Base-by-base conservation (phyloP, 2,797 vertebrate genomes). In the Hafferia zeledoni region DNA sequence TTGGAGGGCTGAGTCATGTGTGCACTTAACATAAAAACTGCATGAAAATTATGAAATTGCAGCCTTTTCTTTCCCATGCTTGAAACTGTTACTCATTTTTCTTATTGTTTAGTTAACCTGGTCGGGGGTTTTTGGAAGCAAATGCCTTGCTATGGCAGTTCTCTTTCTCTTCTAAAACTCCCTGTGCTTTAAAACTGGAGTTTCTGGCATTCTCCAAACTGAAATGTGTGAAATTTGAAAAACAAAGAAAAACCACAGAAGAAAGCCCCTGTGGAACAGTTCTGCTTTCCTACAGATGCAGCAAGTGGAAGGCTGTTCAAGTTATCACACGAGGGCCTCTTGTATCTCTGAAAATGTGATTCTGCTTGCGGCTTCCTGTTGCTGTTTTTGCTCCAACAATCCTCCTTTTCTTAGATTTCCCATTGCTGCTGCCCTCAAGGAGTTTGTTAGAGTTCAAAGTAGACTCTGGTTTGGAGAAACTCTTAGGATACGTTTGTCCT, bases 131-230 rank as follows among this genome's bases (percentile, higher is more conserved):
- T 70, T 85, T 89, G 64, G 61, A 89, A 92, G 67, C 41, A n/a
- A 22, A 37, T 82, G 0, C 13, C 47, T 65, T 87, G n/a, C 53
- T 16, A 0, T 44, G 37, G 33, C 33, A 68, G 30, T 70, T 83
- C 52, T 72, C 33, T 89, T 95, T 77, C 44, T 95, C 55, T 89
- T 92, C 70, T 74, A 55, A 94, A 87, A 47, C 43, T 78, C 49
- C n/a, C 13, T 59, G 17, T 52, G 20, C 87, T 92, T 23, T 77
- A 49, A 63, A 93, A 44, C 57, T 23, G 24, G 37, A 41, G 22
- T 50, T 95, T 92, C 68, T 92, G 72, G 13, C 53, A 41, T 80
- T 72, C 35, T 93, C 57, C 65, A 69, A 41, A 46, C 25, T 52
- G 25, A 93, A 89, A 81, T 55, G 16, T 12, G 25, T 31, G 53